Percentiles rank a stretch among this genome's conserved stretches.
Evolutionary conservation across 2,797 vertebrate genomes (phyloP).

Genomic region (Xenentodon cancila): DNA sequence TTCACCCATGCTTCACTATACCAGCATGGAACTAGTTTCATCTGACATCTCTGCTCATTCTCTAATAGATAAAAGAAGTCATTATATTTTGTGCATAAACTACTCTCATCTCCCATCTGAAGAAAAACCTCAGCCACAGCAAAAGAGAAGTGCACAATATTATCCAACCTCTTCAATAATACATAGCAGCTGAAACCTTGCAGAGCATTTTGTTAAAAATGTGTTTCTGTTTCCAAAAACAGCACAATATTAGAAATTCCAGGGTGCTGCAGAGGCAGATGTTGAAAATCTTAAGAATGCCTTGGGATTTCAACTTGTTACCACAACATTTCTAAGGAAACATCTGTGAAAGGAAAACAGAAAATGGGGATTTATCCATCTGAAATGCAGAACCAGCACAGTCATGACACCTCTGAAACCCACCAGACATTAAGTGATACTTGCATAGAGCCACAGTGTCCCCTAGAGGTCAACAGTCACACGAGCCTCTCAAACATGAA

Average conservation of each 20-base stretch:
- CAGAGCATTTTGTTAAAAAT: constrained; percentile 22
- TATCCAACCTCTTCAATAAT: constrained; percentile 8
- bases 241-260: constrained; percentile 13
- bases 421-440: constrained; percentile 5
- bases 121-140: not conserved
- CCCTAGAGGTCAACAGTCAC: constrained; percentile 52
- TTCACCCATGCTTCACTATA: constrained; percentile 41
- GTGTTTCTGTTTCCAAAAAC: constrained; percentile 35
- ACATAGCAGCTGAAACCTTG: constrained; percentile 31
- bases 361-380: constrained; percentile 53
- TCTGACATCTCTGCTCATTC: constrained; percentile 27
- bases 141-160: not conserved
- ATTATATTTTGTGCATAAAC: constrained; percentile 25
- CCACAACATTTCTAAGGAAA: constrained; percentile 49
- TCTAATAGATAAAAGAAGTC: constrained; percentile 45
- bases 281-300: constrained; percentile 36
- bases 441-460: constrained; percentile 73
- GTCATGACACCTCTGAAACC: constrained; percentile 49
- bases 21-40: constrained; percentile 44
- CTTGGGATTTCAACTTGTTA: constrained; percentile 56
- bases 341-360: constrained; percentile 43
- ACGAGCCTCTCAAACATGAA: not conserved
- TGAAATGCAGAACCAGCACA: constrained; percentile 58
- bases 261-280: constrained; percentile 21
- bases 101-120: constrained; percentile 11